Percentiles rank a stretch among this genome's conserved stretches.
phyloP scores from a whole-genome alignment of 1,140 invertebrate species.

The Lethrus apterus region DNA sequence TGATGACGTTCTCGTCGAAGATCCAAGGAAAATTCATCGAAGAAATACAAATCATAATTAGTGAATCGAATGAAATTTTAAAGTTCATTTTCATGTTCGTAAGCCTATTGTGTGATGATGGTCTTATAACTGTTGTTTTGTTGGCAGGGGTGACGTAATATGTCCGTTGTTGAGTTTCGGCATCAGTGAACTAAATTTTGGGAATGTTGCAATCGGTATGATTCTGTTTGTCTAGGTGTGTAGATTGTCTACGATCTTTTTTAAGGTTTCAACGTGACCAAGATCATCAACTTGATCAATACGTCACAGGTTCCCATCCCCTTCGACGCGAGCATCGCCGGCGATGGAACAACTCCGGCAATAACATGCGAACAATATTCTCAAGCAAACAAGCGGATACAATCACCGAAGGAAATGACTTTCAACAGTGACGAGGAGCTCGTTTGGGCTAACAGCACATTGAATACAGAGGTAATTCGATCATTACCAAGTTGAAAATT shows the following conservation, averaged over 20 bases:
- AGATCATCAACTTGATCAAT: constrained; percentile 20
- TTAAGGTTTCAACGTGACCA: constrained; percentile 23
- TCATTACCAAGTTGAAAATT: neutral
- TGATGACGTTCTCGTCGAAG: constrained; percentile 29
- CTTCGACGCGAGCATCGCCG: constrained; percentile 22
- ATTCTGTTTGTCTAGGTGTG: too few relatives aligned
- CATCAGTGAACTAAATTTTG: constrained; percentile 37
- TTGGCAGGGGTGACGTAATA: constrained; percentile 39
- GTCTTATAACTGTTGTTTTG: neutral
- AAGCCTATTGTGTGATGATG: neutral
- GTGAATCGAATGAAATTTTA: constrained; percentile 30
- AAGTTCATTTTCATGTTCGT: constrained; percentile 28
- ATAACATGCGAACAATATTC: constrained; percentile 33
- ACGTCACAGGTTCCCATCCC: constrained; percentile 23
- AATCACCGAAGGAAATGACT: constrained; percentile 32
- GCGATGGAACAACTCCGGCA: constrained; percentile 35
- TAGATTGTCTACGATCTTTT: neutral
- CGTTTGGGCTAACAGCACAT: constrained; percentile 21
- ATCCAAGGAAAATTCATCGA: constrained; percentile 35
- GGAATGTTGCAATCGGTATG: constrained; percentile 34
- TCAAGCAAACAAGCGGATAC: constrained; percentile 28
- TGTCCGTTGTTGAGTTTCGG: constrained; percentile 42
- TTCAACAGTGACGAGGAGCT: constrained; percentile 27
- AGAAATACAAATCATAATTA: constrained; percentile 29
- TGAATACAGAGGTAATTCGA: constrained; percentile 2